Base-by-base conservation (phyloP, 2,888 invertebrate genomes). In the Strigamia maritima region DNA sequence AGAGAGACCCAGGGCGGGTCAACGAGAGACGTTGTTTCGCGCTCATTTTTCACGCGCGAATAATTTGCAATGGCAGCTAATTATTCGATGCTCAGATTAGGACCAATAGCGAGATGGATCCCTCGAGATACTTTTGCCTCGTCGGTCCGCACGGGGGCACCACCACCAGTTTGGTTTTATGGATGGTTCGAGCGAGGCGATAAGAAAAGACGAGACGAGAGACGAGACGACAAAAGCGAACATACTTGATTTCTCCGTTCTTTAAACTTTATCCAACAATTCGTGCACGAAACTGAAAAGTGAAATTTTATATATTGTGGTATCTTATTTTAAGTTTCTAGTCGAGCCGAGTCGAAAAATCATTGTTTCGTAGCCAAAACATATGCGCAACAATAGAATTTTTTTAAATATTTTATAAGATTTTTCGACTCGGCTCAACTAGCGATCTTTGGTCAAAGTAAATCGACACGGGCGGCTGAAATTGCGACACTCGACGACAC, bases 21-120 rank as follows among this genome's bases (percentile, higher is more conserved):
- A 54, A 54, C 54, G 54, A 54, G 54, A 54, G 54, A 54, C 54
- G 54, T 54, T 54, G 54, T 54, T 54, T 54, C 54, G 16, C 54
- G 54, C 54, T 70, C 70, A 28, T 70, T 70, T 70, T 70, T 70
- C 70, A 70, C 70, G 70, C 26, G 12, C 28, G 70, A 28, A 70
- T 70, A 70, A 70, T 70, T 70, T 70, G 70, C 70, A 70, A 26
- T 70, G 70, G 70, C 70, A 70, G 70, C 70, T 70, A 70, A 70
- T 70, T 70, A 70, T 70, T 70, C 70, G 70, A 70, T 70, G 70
- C 70, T 70, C 70, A 70, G 70, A 70, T 70, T 70, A 70, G 28
- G 70, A 24, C 70, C 70, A 70, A 70, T 70, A 70, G 28, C 70
- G 28, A 24, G 70, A 70, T 70, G 70, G 70, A 70, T 70, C 70